phyloP scores from a whole-genome alignment of 2,797 vertebrate genomes.

The Pogonophryne albipinna region DNA sequence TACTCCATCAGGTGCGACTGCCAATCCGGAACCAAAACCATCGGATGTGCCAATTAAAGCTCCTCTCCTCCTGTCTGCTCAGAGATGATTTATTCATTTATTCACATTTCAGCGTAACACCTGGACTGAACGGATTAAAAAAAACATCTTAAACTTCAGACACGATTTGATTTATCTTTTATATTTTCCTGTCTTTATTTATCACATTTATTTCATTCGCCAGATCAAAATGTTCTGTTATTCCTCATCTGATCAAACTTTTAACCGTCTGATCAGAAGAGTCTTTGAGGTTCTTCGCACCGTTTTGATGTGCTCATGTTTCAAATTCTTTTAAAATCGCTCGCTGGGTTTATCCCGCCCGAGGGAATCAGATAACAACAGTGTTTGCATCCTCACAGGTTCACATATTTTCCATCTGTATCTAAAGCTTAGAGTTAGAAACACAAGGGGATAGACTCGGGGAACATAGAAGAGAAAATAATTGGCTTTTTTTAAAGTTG shows the following conservation, averaged over 20 bases:
- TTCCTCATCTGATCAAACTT: conserved; percentile 63
- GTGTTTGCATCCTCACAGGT: neutral
- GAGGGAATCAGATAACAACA: conserved; percentile 28
- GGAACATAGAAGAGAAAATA: too few relatives aligned
- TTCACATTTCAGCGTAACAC: conserved; percentile 39
- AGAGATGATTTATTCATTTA: conserved; percentile 51
- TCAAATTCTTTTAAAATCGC: conserved; percentile 41
- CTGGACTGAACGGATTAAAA: conserved; percentile 36
- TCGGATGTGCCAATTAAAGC: conserved; percentile 62
- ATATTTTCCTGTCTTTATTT: conserved; percentile 39
- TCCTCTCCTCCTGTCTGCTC: conserved; percentile 34
- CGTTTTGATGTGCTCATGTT: conserved; percentile 45
- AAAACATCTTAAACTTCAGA: conserved; percentile 15
- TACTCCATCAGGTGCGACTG: conserved; percentile 45
- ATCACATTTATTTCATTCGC: conserved; percentile 56
- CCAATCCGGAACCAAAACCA: conserved; percentile 56
- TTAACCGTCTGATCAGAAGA: conserved; percentile 49
- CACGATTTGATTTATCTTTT: conserved; percentile 38
- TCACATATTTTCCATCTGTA: too few relatives aligned
- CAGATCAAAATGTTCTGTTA: conserved; percentile 50
- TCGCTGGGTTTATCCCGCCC: conserved; percentile 11
- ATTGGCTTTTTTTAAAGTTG: too few relatives aligned
- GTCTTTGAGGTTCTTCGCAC: conserved; percentile 34
- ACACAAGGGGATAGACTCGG: too few relatives aligned
- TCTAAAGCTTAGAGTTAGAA: too few relatives aligned